Evolutionary conservation across 2,888 invertebrate species (phyloP), one percentile per base, ranked within the genome.

Genomic region (Neria commutata): DNA sequence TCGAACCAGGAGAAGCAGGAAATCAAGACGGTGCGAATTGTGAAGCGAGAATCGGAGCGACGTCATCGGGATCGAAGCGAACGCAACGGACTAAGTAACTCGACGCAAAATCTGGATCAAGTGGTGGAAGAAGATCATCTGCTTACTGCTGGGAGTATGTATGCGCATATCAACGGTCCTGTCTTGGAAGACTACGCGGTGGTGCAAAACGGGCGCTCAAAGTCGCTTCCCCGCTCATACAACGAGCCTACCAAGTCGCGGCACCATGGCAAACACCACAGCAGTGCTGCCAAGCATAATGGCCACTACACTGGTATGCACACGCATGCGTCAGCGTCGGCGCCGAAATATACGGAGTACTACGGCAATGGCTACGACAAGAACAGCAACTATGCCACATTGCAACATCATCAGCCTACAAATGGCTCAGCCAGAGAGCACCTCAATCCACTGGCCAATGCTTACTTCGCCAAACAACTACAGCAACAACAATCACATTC

Each of bases 11-110:
- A 95, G 75, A 93, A 93, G 69, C 88, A 91, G 78, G 94, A 95
- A 82, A 92, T 93, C 59, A 94, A 95, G 85, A 95, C 95, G 0
- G 95, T 96, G 17, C 86, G 95, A 60, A 95, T 95, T 72, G 95
- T 96, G 0, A 96, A 96, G 82, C 85, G 95, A 14, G 94, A 95
- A 78, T 92, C 94, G 21, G 95, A 94, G 78, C 86, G 94, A 54
- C 85, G 95, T 0, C 92, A 92, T 75, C 84, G 92, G 49, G 92
- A 92, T 71, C 84, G 92, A 40, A 84, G 91, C 48, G 92, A 92
- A 71, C 88, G 91, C 48, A 84, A 83, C 47, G 85, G 85, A 26
- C 58, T 77, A 2, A 80, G 78, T 60, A 79, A 67, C 57, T 81
- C 81, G 11, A 76, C 64, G 6, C 80, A 80, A 60, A 82, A 82